phyloP scores from a whole-genome alignment of 1,140 invertebrate genomes.

The Acyrthosiphon pisum region DNA sequence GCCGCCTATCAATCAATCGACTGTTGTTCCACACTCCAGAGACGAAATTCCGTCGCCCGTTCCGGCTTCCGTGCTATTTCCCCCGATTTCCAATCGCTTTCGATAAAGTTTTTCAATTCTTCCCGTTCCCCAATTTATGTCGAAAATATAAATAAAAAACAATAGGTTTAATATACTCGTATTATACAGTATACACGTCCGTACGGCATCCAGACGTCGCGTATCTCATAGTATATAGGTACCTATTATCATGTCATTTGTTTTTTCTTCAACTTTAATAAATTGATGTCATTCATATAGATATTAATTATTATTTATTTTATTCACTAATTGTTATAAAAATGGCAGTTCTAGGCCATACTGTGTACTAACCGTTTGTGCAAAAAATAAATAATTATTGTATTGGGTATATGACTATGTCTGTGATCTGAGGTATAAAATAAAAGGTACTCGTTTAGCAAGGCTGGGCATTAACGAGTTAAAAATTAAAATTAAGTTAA shows the following conservation, averaged over 20 bases:
- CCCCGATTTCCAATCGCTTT: slow-evolving; percentile 48
- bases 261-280: no score
- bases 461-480: no score
- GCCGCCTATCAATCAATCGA: not conserved
- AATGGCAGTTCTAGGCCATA: not conserved
- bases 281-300: not conserved
- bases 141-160: not conserved
- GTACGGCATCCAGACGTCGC: not conserved
- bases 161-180: not conserved
- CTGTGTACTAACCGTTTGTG: not conserved
- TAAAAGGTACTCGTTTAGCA: no score
- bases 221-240: not conserved
- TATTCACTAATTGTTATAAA: no score
- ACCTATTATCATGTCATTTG: not conserved
- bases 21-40: slow-evolving; percentile 6
- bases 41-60: slow-evolving; percentile 51
- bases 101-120: not conserved
- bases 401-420: no score
- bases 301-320: not conserved
- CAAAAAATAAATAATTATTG: no score
- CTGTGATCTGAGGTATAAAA: no score
- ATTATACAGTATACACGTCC: not conserved
- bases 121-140: not conserved
- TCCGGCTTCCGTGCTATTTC: slow-evolving; percentile 56
- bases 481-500: no score